Evolutionary conservation across 2,888 invertebrate species (phyloP), one percentile per base, ranked within the genome.

Genomic region (Sphaerophoria taeniata): DNA sequence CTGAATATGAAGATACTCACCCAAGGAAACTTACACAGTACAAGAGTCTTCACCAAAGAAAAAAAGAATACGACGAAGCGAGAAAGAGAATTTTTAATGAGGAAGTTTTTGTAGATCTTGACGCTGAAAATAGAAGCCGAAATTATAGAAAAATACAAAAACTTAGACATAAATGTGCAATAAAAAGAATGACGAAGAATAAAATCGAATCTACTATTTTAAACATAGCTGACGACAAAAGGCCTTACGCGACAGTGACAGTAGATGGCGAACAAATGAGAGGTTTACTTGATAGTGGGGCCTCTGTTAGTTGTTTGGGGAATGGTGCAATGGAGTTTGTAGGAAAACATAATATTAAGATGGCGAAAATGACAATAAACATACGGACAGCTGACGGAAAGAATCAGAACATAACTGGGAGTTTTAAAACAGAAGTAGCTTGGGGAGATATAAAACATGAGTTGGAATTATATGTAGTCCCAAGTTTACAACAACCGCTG

Each of bases 381-480:
- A 39, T 39, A 39, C 6, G 9, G 9, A 39, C 39, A 39, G 39
- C 39, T 9, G 39, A 39, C 39, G 39, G 39, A 9, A 39, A 39
- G 9, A 39, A 39, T 9, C 39, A 39, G 9, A 39, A 39, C 39
- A 39, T 39, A 6, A 39, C 6, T 39, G 39, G 39, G 9, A 6
- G 39, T 7, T 39, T 39, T 39, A 39, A 6, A 3, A 39, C 39
- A 6, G 9, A 39, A 9, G 39, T 39, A 6, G 6, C 39, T 7
- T 39, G 39, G 39, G 39, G 39, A 6, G 39, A 9, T 39, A 39
- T 7, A 7, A 39, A 7, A 39, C 6, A 39, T 7, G 39, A 39
- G 39, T 7, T 39, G 39, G 69, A 69, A 1, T 69, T 69, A 4
- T 69, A 69, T 4, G 53, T 55, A 1, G 39, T 58, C 3, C 58